Evolutionary conservation across 2,113 vertebrate species (phyloP).

Genomic region (Gobio gobio): DNA sequence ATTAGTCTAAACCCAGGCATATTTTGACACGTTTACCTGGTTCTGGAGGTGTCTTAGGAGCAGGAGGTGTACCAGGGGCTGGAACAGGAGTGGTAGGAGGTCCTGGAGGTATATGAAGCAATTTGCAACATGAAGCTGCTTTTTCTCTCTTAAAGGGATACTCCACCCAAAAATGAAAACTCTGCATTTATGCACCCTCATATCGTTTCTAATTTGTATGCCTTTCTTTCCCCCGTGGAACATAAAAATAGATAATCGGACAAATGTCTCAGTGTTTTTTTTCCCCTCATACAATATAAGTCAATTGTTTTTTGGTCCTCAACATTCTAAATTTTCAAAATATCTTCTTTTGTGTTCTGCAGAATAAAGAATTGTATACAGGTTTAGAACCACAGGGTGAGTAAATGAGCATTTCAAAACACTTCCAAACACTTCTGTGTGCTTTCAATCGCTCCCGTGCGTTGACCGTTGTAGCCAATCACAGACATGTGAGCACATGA

Average conservation of each 20-base stretch:
- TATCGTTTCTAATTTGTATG: not conserved
- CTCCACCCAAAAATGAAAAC: not conserved
- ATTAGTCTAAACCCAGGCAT: not conserved
- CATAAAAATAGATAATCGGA: not conserved
- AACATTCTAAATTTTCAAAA: not conserved
- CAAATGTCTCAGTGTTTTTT: not conserved
- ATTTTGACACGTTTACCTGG: slow-evolving; percentile 35
- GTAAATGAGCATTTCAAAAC: no score
- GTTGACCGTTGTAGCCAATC: no score
- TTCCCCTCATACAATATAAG: not conserved
- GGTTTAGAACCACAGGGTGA: no score
- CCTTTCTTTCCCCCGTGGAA: not conserved
- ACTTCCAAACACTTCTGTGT: no score
- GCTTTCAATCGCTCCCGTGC: no score
- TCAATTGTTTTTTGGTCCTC: not conserved
- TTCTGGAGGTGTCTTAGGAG: slow-evolving; percentile 52
- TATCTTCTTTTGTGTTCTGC: not conserved
- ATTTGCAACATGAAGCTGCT: not conserved
- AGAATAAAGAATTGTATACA: no score
- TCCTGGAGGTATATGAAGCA: slow-evolving; percentile 47
- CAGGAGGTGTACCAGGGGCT: slow-evolving; percentile 59
- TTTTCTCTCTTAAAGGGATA: not conserved
- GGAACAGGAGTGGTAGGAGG: slow-evolving; percentile 62
- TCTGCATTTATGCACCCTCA: not conserved
- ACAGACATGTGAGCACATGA: no score